Conservation (phyloP, 2,888 invertebrate species). For the Epiblema foenella region DNA sequence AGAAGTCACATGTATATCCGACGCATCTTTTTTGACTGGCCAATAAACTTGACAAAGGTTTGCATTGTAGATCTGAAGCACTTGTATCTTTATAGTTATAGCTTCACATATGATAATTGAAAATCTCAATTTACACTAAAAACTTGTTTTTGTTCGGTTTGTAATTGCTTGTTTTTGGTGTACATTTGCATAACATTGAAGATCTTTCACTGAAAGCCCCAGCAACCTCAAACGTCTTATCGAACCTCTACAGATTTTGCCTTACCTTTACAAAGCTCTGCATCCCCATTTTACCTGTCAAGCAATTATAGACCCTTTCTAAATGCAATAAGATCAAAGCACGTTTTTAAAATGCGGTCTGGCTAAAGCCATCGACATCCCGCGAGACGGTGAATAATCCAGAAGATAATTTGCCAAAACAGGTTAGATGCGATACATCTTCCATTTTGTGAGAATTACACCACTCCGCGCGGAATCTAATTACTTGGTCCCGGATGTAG, state of each 20-base stretch:
- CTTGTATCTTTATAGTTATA: too few relatives aligned
- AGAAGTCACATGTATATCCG: not conserved
- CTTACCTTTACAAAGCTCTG: not conserved
- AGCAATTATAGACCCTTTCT: not conserved
- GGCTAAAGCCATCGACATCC: conserved; percentile 41
- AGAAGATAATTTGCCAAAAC: conserved; percentile 68
- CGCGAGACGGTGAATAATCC: conserved; percentile 52
- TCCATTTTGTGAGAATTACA: conserved; percentile 80
- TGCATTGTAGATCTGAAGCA: too few relatives aligned
- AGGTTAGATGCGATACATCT: conserved; percentile 71
- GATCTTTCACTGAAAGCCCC: not conserved
- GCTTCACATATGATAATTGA: too few relatives aligned
- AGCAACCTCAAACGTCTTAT: not conserved
- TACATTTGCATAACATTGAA: not conserved
- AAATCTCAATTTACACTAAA: too few relatives aligned
- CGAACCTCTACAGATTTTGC: not conserved
- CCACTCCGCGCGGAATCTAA: conserved; percentile 78
- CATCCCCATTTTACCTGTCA: not conserved
- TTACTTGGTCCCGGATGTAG: conserved; percentile 61
- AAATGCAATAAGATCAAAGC: conserved; percentile 6
- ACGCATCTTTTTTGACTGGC: not conserved
- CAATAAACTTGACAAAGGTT: too few relatives aligned
- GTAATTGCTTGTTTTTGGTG: not conserved
- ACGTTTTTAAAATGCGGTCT: conserved; percentile 27
- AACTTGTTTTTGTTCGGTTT: too few relatives aligned